These are phyloP conservation scores for Rhea americana DNA, from an alignment of 2,113 vertebrate genomes.

Conservation along the genomic window DNA sequence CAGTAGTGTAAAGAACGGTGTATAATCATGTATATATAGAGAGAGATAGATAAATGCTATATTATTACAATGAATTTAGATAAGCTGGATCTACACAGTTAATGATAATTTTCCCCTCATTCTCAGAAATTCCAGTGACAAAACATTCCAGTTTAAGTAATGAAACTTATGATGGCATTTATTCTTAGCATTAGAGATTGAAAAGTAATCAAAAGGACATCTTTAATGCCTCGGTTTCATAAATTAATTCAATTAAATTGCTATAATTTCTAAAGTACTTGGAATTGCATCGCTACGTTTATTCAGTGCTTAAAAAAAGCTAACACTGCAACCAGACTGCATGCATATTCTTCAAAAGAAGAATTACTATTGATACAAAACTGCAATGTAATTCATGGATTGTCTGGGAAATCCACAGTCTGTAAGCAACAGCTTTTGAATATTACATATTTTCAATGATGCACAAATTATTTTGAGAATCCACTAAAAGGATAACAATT, in stretches of 20 bases:
- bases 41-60: neutral
- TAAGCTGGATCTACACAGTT: neutral
- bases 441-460: neutral
- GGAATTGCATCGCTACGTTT: neutral
- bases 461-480: neutral
- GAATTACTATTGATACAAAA: neutral
- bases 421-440: constrained; percentile 5
- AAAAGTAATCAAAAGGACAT: neutral
- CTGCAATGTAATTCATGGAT: neutral
- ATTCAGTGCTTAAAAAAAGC: neutral
- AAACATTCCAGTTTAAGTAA: neutral
- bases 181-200: neutral
- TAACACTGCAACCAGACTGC: neutral
- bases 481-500: neutral
- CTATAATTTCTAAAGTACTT: neutral
- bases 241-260: neutral
- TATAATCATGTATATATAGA: neutral
- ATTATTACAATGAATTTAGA: neutral
- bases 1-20: neutral
- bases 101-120: neutral
- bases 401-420: neutral
- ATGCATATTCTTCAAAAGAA: neutral
- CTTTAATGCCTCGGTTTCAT: neutral
- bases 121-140: neutral
- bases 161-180: neutral